Evolutionary conservation across 2,113 vertebrate genomes (phyloP), one percentile per base, ranked within the genome.

Genomic region (Periophthalmodon schlosseri): DNA sequence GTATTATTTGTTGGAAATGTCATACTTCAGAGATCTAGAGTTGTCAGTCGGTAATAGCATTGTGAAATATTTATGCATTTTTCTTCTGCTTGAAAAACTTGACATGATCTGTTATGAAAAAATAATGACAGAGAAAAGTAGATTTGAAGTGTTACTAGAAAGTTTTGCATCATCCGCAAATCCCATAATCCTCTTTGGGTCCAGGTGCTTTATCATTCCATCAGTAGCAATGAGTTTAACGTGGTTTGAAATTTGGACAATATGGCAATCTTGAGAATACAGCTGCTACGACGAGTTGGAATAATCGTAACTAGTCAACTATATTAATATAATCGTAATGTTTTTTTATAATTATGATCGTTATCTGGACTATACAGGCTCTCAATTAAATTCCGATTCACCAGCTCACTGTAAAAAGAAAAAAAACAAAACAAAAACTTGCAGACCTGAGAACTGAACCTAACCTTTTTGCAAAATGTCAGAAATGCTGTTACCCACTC

Each of bases 121-220:
- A 65, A 20, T n/a, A 20, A 65, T 65, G 33, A 12, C 16, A 65
- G 2, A 65, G 18, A 39, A 11, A 13, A 39, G 63, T 20, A 65
- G 34, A n/a, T 39, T 44, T 14, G 24, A 34, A 60, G 63, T 21
- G 20, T 65, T 65, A n/a, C 10, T 65, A 20, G 12, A 20, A 39
- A 65, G 34, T 44, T 65, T 39, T 36, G 16, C 20, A n/a, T 65
- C 16, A 39, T 12, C 10, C n/a, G 60, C 5, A 54, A 65, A 69
- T 80, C 36, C 61, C 49, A 49, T 72, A 39, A 79, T 82, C 14
- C 20, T 76, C 23, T 44, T 60, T 75, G 47, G 61, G 16, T 57
- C 60, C 12, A 21, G 54, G 36, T 15, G 47, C 11, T 28, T 57
- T 33, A 34, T 60, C 44, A n/a, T 60, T 44, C 61, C 36, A 76